A percentile compares a stretch with the other conserved stretches of the same genome.
phyloP scores from a whole-genome alignment of 2,113 vertebrate genomes.

The Cinclus cinclus region DNA sequence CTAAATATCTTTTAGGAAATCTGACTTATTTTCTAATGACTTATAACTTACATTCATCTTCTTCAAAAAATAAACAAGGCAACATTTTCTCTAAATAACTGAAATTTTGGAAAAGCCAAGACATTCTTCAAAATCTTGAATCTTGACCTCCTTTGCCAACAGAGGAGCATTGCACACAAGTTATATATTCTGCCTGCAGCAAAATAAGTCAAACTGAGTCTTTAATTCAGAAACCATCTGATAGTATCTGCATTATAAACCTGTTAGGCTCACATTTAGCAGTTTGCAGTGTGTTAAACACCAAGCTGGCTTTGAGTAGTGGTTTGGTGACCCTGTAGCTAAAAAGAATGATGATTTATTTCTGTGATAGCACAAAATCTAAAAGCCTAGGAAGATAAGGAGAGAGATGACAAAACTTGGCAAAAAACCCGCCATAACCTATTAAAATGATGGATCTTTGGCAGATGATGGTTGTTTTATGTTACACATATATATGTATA shows the following conservation, averaged over 20 bases:
- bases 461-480: background rate
- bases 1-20: background rate
- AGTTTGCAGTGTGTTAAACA: background rate
- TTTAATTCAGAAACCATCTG: slow-evolving; percentile 46
- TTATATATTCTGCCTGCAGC: slow-evolving; percentile 28
- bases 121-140: background rate
- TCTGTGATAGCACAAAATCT: background rate
- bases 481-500: too few relatives aligned
- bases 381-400: background rate
- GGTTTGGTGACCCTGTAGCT: background rate
- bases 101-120: slow-evolving; percentile 7
- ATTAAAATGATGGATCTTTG: background rate
- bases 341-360: background rate
- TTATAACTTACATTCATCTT: background rate
- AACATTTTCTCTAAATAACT: background rate
- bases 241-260: background rate
- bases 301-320: background rate
- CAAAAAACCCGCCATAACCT: background rate
- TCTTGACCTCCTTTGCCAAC: slow-evolving; percentile 23
- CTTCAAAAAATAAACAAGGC: background rate
- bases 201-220: slow-evolving; percentile 39
- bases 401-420: background rate
- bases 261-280: background rate
- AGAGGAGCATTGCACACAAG: slow-evolving; percentile 22
- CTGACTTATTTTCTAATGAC: background rate